Evolutionary conservation across 2,888 invertebrate genomes (phyloP).

Genomic region (Trypoxylon attenuatum): DNA sequence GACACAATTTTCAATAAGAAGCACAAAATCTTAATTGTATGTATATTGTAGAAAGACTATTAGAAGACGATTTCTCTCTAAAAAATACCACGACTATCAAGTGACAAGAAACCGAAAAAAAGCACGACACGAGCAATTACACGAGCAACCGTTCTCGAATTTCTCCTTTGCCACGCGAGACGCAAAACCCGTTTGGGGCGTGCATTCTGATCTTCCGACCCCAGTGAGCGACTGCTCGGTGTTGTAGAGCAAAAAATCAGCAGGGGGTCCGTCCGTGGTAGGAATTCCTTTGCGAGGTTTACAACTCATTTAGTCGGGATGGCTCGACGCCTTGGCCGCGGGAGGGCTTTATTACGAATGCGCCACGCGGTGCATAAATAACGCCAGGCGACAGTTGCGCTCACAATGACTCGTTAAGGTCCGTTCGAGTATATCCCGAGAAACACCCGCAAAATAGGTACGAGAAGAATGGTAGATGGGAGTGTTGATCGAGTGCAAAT

Average conservation of each 20-base stretch:
- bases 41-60: too few species aligned
- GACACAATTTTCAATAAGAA: too few species aligned
- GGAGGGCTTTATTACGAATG: constrained; percentile 59
- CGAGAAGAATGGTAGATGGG: neutral
- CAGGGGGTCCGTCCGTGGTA: constrained; percentile 38
- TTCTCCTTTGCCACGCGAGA: constrained; percentile 1
- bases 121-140: too few species aligned
- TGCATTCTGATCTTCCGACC: neutral
- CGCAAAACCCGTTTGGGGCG: too few species aligned
- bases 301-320: constrained; percentile 62
- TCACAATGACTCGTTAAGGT: constrained; percentile 60
- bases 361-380: constrained; percentile 61
- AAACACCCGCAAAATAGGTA: constrained; percentile 23
- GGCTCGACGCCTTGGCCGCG: constrained; percentile 25
- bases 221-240: neutral
- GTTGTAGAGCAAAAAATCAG: constrained; percentile 1
- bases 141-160: neutral
- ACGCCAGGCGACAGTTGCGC: constrained; percentile 42
- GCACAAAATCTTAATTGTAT: too few species aligned
- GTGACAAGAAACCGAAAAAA: too few species aligned
- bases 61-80: too few species aligned
- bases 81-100: too few species aligned
- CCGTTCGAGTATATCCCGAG: constrained; percentile 12
- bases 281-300: constrained; percentile 54
- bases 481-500: constrained; percentile 23